These are phyloP conservation scores for Notolabrus celidotus DNA, from an alignment of 2,797 vertebrate species.

Conservation along the genomic window DNA sequence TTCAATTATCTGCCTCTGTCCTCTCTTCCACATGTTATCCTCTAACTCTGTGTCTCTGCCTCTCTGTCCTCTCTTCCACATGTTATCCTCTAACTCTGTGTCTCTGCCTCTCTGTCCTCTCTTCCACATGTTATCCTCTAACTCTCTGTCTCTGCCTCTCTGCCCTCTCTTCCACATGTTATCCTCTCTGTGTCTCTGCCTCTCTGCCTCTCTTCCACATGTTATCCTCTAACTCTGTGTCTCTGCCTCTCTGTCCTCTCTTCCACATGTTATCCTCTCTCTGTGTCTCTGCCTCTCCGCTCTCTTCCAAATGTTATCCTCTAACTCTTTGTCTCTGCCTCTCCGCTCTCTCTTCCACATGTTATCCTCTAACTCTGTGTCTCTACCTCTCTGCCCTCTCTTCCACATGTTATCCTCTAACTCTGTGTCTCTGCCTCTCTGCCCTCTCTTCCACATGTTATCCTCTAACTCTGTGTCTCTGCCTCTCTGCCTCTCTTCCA, in stretches of 20 bases:
- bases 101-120: constrained; percentile 42
- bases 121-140: constrained; percentile 21
- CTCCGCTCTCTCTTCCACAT: constrained; percentile 31
- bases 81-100: constrained; percentile 21
- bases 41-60: constrained; percentile 29
- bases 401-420: constrained; percentile 15
- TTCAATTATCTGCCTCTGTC: constrained; percentile 19
- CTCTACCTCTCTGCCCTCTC: constrained; percentile 44
- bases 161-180: constrained; percentile 29
- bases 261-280: constrained; percentile 15
- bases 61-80: constrained; percentile 40
- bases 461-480: constrained; percentile 30
- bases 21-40: constrained; percentile 18
- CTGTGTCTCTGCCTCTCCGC: constrained; percentile 43
- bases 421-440: constrained; percentile 46
- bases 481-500: constrained; percentile 36
- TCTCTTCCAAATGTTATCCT: constrained; percentile 17
- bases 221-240: constrained; percentile 19
- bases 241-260: constrained; percentile 44
- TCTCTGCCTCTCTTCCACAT: constrained; percentile 39
- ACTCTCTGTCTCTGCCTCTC: constrained; percentile 41
- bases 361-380: constrained; percentile 19
- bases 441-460: constrained; percentile 23
- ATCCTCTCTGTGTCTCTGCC: constrained; percentile 31
- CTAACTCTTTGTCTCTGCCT: constrained; percentile 37